phyloP scores from a whole-genome alignment of 92 coral and sea anemone genomes.

The Zoanthus gigantus region DNA sequence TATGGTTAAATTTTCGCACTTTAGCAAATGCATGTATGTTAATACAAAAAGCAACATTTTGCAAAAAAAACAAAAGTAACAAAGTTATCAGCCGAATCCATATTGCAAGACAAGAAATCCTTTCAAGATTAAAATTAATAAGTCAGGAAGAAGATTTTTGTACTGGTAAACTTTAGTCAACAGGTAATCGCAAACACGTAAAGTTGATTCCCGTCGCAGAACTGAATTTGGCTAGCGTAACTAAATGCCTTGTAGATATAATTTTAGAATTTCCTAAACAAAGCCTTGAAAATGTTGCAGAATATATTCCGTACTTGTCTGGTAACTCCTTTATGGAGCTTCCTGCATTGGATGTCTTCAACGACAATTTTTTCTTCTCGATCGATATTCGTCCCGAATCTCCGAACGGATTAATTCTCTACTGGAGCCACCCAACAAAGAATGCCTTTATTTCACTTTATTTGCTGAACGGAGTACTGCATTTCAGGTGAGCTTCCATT shows the following conservation, averaged over 20 bases:
- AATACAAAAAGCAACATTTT: too few species aligned
- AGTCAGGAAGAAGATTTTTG: too few species aligned
- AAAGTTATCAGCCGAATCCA: too few species aligned
- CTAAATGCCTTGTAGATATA: background rate
- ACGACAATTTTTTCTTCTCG: slow-evolving; percentile 16
- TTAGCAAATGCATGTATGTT: too few species aligned
- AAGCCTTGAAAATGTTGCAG: background rate
- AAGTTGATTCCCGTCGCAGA: too few species aligned
- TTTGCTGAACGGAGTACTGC: slow-evolving; percentile 10
- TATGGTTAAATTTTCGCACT: too few species aligned
- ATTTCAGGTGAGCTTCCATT: slow-evolving; percentile 15
- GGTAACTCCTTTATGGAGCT: slow-evolving; percentile 40
- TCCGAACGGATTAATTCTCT: slow-evolving; percentile 39
- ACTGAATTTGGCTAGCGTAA: too few species aligned
- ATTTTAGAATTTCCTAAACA: background rate
- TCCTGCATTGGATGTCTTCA: slow-evolving; percentile 5
- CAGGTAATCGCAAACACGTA: too few species aligned
- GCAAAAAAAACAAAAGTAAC: too few species aligned
- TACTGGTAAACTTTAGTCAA: too few species aligned
- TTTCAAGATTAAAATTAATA: too few species aligned
- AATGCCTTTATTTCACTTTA: slow-evolving; percentile 6
- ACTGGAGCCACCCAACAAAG: slow-evolving; percentile 21
- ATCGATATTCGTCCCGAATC: slow-evolving; percentile 34
- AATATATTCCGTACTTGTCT: slow-evolving; percentile 25
- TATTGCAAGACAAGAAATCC: too few species aligned